phyloP scores from a whole-genome alignment of 1,140 invertebrate species.

The Papilio dardanus region DNA sequence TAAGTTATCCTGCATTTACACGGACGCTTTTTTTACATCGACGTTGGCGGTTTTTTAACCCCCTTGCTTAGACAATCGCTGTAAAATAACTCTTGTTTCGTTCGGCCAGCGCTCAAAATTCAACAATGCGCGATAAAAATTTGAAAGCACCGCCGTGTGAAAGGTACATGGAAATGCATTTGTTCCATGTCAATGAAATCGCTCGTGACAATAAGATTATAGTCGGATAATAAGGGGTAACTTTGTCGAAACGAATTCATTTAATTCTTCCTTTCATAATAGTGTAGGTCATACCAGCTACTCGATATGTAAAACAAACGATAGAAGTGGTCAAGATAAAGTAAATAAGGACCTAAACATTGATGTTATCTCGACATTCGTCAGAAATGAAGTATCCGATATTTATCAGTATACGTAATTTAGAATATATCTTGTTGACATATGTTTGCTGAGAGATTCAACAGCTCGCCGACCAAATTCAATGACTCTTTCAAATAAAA shows the following conservation, averaged over 20 bases:
- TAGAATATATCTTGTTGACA: not conserved
- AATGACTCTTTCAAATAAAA: not conserved
- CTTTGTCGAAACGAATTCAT: not conserved
- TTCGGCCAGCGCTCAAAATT: no score
- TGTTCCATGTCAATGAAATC: no score
- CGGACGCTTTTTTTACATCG: no score
- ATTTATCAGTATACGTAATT: slow-evolving; percentile 2
- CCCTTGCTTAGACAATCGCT: no score
- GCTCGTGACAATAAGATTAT: no score
- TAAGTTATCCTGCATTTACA: no score
- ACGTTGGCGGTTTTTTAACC: no score
- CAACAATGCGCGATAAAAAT: no score
- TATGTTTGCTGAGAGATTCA: not conserved
- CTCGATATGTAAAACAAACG: not conserved
- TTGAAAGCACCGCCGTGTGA: no score
- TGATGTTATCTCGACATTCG: slow-evolving; percentile 21
- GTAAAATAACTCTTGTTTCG: no score
- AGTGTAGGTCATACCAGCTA: slow-evolving; percentile 13
- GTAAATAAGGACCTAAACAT: slow-evolving; percentile 13
- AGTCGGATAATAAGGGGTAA: no score
- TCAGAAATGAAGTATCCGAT: not conserved
- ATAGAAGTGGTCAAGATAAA: not conserved
- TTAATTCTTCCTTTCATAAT: not conserved
- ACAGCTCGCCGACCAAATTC: not conserved
- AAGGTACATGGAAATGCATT: no score